phyloP scores from a whole-genome alignment of 1,140 invertebrate genomes.

The Halesus radiatus region DNA sequence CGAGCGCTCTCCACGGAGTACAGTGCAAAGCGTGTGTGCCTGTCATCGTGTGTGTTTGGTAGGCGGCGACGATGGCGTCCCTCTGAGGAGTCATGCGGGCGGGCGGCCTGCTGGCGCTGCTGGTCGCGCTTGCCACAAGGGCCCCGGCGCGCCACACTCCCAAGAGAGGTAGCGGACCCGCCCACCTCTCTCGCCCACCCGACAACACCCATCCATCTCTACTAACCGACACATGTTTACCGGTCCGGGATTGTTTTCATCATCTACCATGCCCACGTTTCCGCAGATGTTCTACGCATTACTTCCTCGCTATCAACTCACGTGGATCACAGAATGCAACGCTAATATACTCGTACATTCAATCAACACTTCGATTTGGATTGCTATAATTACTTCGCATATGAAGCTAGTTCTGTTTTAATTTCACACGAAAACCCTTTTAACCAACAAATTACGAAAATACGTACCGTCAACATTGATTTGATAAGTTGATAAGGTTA shows the following conservation, averaged over 20 bases:
- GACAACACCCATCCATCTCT: background rate
- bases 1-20: conserved; percentile 12
- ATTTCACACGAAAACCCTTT: no score
- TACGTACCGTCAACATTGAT: no score
- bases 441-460: no score
- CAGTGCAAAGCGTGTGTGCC: conserved; percentile 6
- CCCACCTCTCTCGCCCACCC: conserved; percentile 23
- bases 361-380: no score
- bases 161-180: conserved; percentile 46
- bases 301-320: no score
- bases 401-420: no score
- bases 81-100: conserved; percentile 34
- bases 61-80: conserved; percentile 11
- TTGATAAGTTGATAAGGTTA: no score
- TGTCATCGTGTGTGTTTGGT: background rate
- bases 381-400: no score
- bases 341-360: no score
- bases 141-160: conserved; percentile 47
- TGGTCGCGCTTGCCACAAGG: conserved; percentile 42
- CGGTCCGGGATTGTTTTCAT: background rate
- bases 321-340: no score
- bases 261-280: conserved; percentile 7
- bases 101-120: conserved; percentile 44
- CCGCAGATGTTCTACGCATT: background rate
- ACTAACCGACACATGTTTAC: conserved; percentile 17